Base-by-base conservation (phyloP, 2,797 vertebrate genomes). In the Prunella strophiata region DNA sequence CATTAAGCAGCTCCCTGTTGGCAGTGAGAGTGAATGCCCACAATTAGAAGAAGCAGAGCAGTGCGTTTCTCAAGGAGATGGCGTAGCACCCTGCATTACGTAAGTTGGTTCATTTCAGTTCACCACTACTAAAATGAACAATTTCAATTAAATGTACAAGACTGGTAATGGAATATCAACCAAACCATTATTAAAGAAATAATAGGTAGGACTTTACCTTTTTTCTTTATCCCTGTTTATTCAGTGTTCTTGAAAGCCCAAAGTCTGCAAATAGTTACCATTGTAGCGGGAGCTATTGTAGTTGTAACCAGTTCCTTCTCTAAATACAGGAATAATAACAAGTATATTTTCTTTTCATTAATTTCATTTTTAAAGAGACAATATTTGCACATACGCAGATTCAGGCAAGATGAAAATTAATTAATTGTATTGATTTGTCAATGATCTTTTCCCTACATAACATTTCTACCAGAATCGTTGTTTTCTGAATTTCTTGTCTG, bases 1-100 rank as follows among this genome's bases (percentile, higher is more conserved):
- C 93, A 98, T 99, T 93, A 98, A 97, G 55, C 99, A 99, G 95
- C 98, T 99, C 92, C 98, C 98, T 0, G 96, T 99, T 9, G 98
- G 98, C 11, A 98, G 98, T 52, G 98, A 98, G 50, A 96, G 86
- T 0, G 98, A 98, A 42, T 99, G 99, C 89, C 98, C 98, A 0
- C 93, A 91, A 7, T 95, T 99, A 89, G 98, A 99, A 95, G 99
- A 99, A 91, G 93, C 52, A 4, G 98, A 99, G 59, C 72, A 96
- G 5, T 99, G 99, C 63, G 92, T 98, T 71, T 98, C 98, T 59
- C 97, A 98, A 92, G 98, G 98, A 52, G 98, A 98, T 6, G 97
- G 97, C 0, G 90, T 98, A 15, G 97, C 97, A 15, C 98, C 99
- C 2, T 99, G 99, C 82, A 95, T 99, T 91, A 98, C 57, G 99